Base-by-base conservation (phyloP, 2,113 vertebrate species). In the Leucopsar rothschildi region DNA sequence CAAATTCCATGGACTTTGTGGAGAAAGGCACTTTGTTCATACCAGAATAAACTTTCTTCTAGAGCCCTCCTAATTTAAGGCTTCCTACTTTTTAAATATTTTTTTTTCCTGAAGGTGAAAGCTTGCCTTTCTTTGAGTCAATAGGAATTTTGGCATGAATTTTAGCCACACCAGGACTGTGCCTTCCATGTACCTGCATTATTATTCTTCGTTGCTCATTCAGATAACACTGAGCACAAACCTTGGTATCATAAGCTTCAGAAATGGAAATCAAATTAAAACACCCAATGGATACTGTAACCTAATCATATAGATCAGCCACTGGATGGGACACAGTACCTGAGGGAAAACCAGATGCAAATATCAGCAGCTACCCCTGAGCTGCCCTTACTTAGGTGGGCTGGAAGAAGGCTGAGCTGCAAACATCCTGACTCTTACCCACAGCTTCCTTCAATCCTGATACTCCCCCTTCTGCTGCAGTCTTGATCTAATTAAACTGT, bases 401-500 rank as follows among this genome's bases (percentile, higher is more conserved):
- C 57, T 96, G 77, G 75, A 45, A 79, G 75, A 78, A 76, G 25
- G 25, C 10, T 60, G 53, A 69, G 59, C 40, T 93, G 87, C 25
- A 81, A 86, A 93, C 29, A 49, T 80, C 83, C 81, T 33, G 10
- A 57, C 29, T 89, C 10, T 91, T 73, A 93, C 82, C 53, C 59
- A 83, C 71, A 96, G 70, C 44, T 72, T 82, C 93, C 82, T 97
- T 66, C 19, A 55, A 45, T 92, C 56, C 53, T 31, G 68, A 52
- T 39, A 42, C 40, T 92, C 45, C 72, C 83, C 53, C 73, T 92
- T 91, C 95, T 42, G 5, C 82, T 83, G 45, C 86, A 80, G 90
- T 88, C 93, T 96, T 96, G 86, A 96, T 97, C 73, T 96, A 96
- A 97, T 97, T 96, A 94, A 96, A 90, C 90, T 96, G 91, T 96